A percentile compares a stretch with the other conserved stretches of the same genome.
Evolutionary conservation across 2,113 vertebrate species (phyloP).

Genomic region (Synchiropus splendidus): DNA sequence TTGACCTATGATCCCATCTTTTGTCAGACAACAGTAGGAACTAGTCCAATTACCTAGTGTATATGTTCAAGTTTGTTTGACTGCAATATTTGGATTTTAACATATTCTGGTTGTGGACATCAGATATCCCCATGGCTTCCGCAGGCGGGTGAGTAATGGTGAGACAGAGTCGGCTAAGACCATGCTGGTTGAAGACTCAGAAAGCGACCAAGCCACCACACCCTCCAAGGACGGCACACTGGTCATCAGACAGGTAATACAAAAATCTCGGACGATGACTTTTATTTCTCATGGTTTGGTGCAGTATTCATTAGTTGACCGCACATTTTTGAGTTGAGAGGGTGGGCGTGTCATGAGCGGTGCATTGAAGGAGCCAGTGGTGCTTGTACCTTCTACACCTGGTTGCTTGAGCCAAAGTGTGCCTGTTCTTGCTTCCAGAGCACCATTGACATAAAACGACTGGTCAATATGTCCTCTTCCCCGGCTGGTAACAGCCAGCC

Average conservation of each 20-base stretch:
- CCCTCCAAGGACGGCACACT: slow-evolving; percentile 95
- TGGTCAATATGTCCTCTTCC: slow-evolving; percentile 46
- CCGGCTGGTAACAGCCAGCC: slow-evolving; percentile 23
- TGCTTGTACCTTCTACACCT: slow-evolving; percentile 64
- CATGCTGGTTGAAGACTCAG: slow-evolving; percentile 87
- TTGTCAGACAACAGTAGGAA: too few relatives aligned
- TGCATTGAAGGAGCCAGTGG: neutral
- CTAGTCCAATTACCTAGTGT: too few relatives aligned
- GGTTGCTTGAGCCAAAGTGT: slow-evolving; percentile 66
- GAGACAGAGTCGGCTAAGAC: slow-evolving; percentile 93
- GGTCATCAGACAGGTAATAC: slow-evolving; percentile 89
- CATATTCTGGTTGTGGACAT: slow-evolving; percentile 29
- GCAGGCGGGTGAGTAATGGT: slow-evolving; percentile 87
- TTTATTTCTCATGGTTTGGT: slow-evolving; percentile 2
- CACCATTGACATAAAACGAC: slow-evolving; percentile 84
- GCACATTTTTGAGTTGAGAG: neutral
- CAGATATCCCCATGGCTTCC: slow-evolving; percentile 45
- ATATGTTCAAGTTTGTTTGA: neutral
- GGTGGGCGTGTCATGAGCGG: slow-evolving; percentile 2
- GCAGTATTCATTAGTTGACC: neutral
- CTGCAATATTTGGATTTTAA: too few relatives aligned
- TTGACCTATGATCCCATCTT: too few relatives aligned
- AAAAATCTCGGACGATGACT: neutral
- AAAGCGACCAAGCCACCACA: slow-evolving; percentile 80
- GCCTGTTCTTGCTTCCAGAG: slow-evolving; percentile 98